Conservation (phyloP, 2,888 invertebrate species). For the Allophyes oxyacanthae region DNA sequence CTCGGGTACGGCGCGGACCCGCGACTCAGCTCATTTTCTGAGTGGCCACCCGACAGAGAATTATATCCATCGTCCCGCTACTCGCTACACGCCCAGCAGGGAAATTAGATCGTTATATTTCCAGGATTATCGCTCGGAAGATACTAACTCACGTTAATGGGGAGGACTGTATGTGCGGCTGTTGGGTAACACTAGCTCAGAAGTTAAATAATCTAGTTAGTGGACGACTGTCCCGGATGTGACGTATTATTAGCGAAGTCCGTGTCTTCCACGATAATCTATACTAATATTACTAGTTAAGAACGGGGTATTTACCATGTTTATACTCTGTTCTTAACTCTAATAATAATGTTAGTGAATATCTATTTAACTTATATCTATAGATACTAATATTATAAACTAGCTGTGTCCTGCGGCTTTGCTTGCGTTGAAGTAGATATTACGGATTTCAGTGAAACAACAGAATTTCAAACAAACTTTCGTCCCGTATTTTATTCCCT, state of each 20-base stretch:
- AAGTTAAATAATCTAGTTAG: constrained; percentile 39
- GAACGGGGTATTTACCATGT: too few relatives aligned
- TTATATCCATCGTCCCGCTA: constrained; percentile 66
- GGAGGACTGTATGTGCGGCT: constrained; percentile 6
- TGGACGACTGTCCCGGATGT: constrained; percentile 1
- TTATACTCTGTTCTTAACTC: too few relatives aligned
- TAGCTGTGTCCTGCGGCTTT: too few relatives aligned
- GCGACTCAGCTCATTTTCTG: constrained; percentile 77
- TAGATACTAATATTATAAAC: too few relatives aligned
- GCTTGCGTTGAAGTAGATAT: too few relatives aligned
- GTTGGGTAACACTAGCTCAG: constrained; percentile 18
- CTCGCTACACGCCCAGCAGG: constrained; percentile 59
- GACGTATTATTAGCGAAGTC: constrained; percentile 4
- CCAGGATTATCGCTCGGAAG: constrained; percentile 56
- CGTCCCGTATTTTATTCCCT: too few relatives aligned
- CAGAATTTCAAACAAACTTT: too few relatives aligned
- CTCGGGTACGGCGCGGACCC: constrained; percentile 64
- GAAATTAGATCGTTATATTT: constrained; percentile 66
- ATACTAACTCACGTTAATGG: constrained; percentile 34
- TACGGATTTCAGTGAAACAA: too few relatives aligned
- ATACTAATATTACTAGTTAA: too few relatives aligned
- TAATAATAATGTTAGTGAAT: too few relatives aligned
- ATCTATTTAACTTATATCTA: too few relatives aligned
- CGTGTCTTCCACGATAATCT: too few relatives aligned
- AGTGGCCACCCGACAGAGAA: constrained; percentile 75